Evolutionary conservation across 2,888 invertebrate species (phyloP), one percentile per base, ranked within the genome.

Genomic region (Cenopis cana): DNA sequence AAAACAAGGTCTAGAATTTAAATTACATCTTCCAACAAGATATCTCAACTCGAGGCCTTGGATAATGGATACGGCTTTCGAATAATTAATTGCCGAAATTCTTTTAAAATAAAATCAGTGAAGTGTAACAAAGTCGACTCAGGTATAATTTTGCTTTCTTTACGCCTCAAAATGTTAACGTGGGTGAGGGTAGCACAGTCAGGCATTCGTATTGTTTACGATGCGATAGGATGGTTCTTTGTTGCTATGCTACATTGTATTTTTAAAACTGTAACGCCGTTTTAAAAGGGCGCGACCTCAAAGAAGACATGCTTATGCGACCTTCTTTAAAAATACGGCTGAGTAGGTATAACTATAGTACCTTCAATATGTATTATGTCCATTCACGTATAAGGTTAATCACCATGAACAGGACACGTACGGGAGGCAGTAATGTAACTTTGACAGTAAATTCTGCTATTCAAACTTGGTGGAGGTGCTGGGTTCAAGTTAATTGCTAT

Each of bases 101-200:
- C 59, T 50, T 55, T 57, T 36, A 52, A 52, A 61, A 60, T 52
- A 52, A 61, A 61, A 55, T 49, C 59, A 59, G 17, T 59, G 46
- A 46, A 50, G 49, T 67, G 71, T 50, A 71, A 33, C 66, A 6
- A 71, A 71, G 60, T 38, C 36, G 59, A 18, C 56, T 55, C 71
- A 71, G 71, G 71, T 71, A 71, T n/a, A 38, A 67, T 61, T 55
- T 66, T 56, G 54, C 29, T 61, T 65, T 46, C 24, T 65, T 46
- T 61, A 65, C 46, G 52, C 55, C 61, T 60, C 61, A 52, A 11
- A 29, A 64, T 66, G 29, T 41, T 36, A 60, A 24, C 46, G 33
- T 46, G 29, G 29, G 71, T 49, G 71, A 54, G 66, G 66, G 56
- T 12, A 56, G 52, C n/a, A 61, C 54, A 66, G 38, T 60, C 71